Evolutionary conservation across 2,888 invertebrate species (phyloP), one percentile per base, ranked within the genome.

Genomic region (Ceraclea dissimilis): DNA sequence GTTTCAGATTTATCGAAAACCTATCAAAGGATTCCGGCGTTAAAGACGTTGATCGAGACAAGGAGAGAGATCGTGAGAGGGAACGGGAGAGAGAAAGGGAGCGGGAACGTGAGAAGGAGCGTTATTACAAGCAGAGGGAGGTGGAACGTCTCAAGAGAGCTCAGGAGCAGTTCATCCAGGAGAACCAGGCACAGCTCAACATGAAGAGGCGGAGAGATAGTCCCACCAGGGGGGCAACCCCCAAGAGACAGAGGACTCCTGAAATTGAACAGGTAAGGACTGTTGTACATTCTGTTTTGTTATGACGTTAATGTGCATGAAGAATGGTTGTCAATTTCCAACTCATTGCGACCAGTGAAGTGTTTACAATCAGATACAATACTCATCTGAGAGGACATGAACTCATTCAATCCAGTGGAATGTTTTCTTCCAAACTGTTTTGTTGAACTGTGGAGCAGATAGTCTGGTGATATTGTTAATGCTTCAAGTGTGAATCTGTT

Each of bases 111-210:
- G 52, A 48, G 19, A 31, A 46, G 31, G 19, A 44, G 22, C 11
- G 47, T 8, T 21, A 20, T 5, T 17, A 39, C 31, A 21, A 21
- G 2, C 52, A 55, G 19, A 68, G 67, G 0, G 76, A 76, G 2
- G 71, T 72, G 10, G 59, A 61, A 46, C 73, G 75, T 18, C 60
- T 77, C 54, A 63, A 73, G 61, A 58, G 76, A 2, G 60, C 73
- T 0, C 78, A 78, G 65, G 76, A 77, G 65, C 75, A 76, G 68
- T 78, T 78, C 66, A 78, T 78, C 51, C 71, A 69, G 62, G 75
- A 74, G 10, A 78, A 77, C 65, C 61, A 75, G 10, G 74, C 74
- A 0, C 76, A 76, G 0, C 65, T 76, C 11, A 48, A 19, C 16
- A 18, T 46, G 43, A 52, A 53, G 19, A 49, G 57, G 17, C 20